These are phyloP conservation scores for Xestoiulus laeticollis DNA, from an alignment of 2,888 invertebrate genomes.

Conservation along the genomic window DNA sequence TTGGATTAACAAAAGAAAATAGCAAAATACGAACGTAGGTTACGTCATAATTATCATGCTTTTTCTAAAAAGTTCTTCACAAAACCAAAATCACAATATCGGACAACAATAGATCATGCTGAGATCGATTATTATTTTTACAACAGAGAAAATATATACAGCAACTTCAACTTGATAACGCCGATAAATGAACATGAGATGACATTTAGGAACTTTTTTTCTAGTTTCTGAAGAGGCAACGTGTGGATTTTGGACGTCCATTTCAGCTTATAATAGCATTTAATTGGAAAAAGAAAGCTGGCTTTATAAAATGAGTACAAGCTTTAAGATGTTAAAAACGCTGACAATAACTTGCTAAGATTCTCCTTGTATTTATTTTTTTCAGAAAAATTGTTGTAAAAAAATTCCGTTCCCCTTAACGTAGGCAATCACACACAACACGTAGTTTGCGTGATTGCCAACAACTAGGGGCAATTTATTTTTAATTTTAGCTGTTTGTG, in stretches of 20 bases:
- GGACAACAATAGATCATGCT: neutral
- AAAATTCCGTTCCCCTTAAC: neutral
- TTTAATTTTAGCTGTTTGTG: neutral
- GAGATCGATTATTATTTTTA: neutral
- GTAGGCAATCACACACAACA: neutral
- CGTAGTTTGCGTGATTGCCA: neutral
- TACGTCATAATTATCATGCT: neutral
- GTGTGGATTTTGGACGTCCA: slow-evolving; percentile 31
- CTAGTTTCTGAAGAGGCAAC: neutral
- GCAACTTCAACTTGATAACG: neutral
- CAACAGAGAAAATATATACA: neutral
- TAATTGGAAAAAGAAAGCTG: neutral
- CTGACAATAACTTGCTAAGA: neutral
- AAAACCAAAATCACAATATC: neutral
- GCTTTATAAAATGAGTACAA: neutral
- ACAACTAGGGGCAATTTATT: neutral
- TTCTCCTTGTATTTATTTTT: too few relatives aligned
- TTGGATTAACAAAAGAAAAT: neutral
- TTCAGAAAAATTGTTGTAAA: too few relatives aligned
- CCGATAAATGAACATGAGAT: slow-evolving; percentile 11
- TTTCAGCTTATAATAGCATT: neutral
- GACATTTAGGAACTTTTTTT: neutral
- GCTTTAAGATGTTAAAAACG: neutral
- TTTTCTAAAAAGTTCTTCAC: neutral
- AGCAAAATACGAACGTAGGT: neutral